phyloP scores from a whole-genome alignment of 2,888 invertebrate species.

The Scaptomyza tumidula region DNA sequence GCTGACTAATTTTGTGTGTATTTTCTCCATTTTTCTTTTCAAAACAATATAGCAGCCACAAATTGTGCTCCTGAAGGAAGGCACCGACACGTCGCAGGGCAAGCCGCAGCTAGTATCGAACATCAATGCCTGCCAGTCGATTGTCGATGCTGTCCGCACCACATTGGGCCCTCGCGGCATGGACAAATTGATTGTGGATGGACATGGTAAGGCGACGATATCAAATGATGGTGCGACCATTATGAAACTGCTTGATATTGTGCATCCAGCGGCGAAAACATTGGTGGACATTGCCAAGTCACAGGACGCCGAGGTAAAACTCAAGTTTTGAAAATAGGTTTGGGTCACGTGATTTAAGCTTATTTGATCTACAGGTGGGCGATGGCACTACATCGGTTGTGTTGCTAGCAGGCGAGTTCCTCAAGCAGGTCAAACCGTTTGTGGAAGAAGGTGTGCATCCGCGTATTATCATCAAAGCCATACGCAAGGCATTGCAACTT shows the following conservation, averaged over 20 bases:
- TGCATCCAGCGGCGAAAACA: constrained; percentile 99
- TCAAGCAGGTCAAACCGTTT: constrained; percentile 97
- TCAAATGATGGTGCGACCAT: constrained; percentile 99
- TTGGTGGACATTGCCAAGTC: constrained; percentile 99
- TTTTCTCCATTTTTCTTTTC: constrained; percentile 1
- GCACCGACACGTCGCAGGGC: constrained; percentile 98
- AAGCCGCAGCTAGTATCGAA: constrained; percentile 98
- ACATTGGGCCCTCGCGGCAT: constrained; percentile 99
- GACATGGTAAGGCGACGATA: constrained; percentile 95
- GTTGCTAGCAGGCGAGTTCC: constrained; percentile 96
- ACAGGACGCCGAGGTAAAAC: constrained; percentile 96
- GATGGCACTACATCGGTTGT: constrained; percentile 99
- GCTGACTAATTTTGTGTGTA: constrained; percentile 39
- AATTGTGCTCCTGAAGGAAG: constrained; percentile 98
- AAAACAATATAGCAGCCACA: constrained; percentile 93
- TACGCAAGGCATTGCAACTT: constrained; percentile 92
- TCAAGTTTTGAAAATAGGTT: too few species aligned
- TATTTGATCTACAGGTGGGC: constrained; percentile 89
- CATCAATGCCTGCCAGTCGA: constrained; percentile 97
- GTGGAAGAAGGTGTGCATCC: constrained; percentile 98
- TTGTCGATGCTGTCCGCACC: constrained; percentile 97
- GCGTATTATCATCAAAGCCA: constrained; percentile 94
- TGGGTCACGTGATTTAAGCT: constrained; percentile 45
- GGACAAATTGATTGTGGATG: constrained; percentile 99
- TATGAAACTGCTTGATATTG: constrained; percentile 98